Base-by-base conservation (phyloP, 2,888 invertebrate species). In the Zonitis immaculata region DNA sequence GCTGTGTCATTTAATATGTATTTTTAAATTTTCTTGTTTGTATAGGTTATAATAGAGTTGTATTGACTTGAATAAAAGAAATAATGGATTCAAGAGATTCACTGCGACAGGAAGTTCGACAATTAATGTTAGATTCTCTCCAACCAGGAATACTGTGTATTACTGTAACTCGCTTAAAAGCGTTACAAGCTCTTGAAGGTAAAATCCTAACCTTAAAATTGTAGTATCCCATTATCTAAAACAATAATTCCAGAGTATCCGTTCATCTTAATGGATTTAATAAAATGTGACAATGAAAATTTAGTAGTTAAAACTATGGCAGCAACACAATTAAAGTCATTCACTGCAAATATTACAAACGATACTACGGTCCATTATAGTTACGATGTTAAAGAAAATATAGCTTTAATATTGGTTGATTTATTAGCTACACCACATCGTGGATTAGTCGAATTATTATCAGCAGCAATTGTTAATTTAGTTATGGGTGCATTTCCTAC, bases 261-360 rank as follows among this genome's bases (percentile, higher is more conserved):
- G 6, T 42, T 61, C 9, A 56, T 61, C 18, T 49, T 66, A 25
- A 49, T 61, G 51, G 61, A 65, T 43, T 56, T 66, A 9, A 62
- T 66, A 12, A 49, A 52, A 20, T 50, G 50, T 16, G 48, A 49
- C 14, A 58, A 63, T 20, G 64, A 64, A 49, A 57, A 62, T 8
- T 20, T 52, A 18, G 56, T 56, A 6, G 63, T 64, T 46, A 58
- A 63, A 32, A 56, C 59, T 6, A 58, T 66, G 57, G 65, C 65
- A 9, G 57, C 65, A 6, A 60, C 62, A 11, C 65, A 64, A 27
- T 47, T 66, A 1, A 66, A 65, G 50, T 62, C 63, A n/a, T 66
- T 64, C 42, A 45, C 65, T 11, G 52, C 56, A 11, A 60, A 54
- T 25, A 22, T 59, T 16, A 53, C 44, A n/a, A 12, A 14, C 11